phyloP scores from a whole-genome alignment of 2,888 invertebrate species.

The Meteorus cinctellus region DNA sequence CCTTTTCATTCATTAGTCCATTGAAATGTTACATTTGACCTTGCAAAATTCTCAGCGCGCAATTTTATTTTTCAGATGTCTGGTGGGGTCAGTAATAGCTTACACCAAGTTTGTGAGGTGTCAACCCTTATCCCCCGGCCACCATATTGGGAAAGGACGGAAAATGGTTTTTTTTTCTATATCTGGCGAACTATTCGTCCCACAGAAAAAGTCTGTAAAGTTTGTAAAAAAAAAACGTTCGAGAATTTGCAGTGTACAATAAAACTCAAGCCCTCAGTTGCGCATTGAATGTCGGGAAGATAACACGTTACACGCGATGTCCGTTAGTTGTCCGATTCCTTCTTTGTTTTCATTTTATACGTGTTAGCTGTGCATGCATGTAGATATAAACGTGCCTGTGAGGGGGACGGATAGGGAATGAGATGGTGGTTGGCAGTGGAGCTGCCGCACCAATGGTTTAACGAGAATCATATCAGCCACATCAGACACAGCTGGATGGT shows the following conservation, averaged over 20 bases:
- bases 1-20: no score
- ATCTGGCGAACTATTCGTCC: no score
- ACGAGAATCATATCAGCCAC: slow-evolving; percentile 65
- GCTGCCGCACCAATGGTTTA: slow-evolving; percentile 54
- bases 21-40: no score
- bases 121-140: no score
- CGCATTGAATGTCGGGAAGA: slow-evolving; percentile 16
- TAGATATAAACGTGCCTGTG: background rate
- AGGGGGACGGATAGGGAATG: background rate
- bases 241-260: no score
- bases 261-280: background rate
- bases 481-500: slow-evolving; percentile 60
- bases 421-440: slow-evolving; percentile 14
- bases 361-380: slow-evolving; percentile 6
- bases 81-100: no score
- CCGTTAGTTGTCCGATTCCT: background rate
- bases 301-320: slow-evolving; percentile 36
- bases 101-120: no score
- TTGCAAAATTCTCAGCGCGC: no score
- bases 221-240: background rate
- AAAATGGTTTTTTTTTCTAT: no score
- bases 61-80: no score
- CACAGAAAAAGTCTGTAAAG: background rate
- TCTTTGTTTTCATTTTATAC: no score
- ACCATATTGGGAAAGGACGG: no score